Percentiles rank a stretch among this genome's conserved stretches.
Conservation (phyloP, 2,888 invertebrate genomes). For the Muschampia plurimacula region DNA sequence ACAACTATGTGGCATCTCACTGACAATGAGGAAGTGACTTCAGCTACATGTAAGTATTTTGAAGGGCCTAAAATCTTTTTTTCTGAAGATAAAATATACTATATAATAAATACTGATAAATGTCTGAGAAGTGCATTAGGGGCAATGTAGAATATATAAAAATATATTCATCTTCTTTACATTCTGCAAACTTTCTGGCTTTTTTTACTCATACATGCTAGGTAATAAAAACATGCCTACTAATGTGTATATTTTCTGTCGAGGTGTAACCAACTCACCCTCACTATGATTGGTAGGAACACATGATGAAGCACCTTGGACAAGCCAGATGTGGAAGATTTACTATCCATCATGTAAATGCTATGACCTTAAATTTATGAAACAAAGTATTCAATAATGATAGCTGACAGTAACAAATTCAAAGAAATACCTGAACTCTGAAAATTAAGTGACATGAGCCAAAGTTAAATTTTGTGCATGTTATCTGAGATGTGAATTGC, state of each 20-base stretch:
- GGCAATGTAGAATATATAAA: too few species aligned
- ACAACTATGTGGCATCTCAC: too few species aligned
- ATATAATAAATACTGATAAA: too few species aligned
- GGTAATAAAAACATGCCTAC: not conserved
- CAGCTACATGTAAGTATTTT: too few species aligned
- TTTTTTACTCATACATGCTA: not conserved
- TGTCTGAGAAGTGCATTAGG: too few species aligned
- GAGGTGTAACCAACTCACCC: not conserved
- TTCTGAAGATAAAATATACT: too few species aligned
- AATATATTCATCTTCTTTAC: not conserved
- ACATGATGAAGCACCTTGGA: not conserved
- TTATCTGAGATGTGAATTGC: conserved; percentile 32
- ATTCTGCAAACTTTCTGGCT: not conserved
- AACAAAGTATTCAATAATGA: not conserved
- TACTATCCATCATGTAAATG: conserved; percentile 55
- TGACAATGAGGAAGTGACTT: too few species aligned
- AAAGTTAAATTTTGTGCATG: conserved; percentile 47
- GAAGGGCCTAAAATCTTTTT: too few species aligned
- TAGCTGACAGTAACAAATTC: not conserved
- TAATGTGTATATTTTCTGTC: not conserved
- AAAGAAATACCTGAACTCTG: conserved; percentile 37
- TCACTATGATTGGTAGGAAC: not conserved
- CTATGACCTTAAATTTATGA: conserved; percentile 48
- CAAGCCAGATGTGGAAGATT: not conserved
- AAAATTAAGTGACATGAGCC: conserved; percentile 52